Conservation (phyloP, 2,113 vertebrate genomes). For the Desmodus rotundus region DNA sequence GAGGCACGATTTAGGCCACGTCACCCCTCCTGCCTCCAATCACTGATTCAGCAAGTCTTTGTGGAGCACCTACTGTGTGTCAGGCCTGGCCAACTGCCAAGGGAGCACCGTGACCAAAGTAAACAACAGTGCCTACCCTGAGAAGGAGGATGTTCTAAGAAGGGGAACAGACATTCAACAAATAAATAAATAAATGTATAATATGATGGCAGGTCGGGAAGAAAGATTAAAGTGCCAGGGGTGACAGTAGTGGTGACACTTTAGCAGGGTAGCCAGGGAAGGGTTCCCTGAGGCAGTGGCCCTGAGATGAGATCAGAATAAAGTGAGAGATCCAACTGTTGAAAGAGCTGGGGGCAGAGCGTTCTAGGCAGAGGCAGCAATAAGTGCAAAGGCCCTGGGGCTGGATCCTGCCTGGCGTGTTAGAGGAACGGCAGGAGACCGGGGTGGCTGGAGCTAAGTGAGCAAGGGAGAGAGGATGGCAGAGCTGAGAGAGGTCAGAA, state of each 20-base stretch:
- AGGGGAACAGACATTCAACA: background rate
- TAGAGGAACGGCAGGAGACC: background rate
- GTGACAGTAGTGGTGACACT: background rate
- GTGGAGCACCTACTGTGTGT: background rate
- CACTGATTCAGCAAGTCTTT: background rate
- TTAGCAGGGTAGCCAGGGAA: background rate
- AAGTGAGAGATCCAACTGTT: background rate
- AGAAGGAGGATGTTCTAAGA: background rate
- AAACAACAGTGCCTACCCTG: background rate
- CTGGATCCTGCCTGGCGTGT: background rate
- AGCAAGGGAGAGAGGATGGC: background rate
- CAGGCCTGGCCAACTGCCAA: background rate
- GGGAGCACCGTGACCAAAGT: background rate
- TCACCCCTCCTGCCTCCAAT: background rate
- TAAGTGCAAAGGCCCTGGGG: slow-evolving; percentile 28
- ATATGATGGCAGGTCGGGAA: background rate
- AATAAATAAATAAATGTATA: background rate
- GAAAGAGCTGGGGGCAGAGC: background rate
- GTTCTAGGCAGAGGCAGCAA: background rate
- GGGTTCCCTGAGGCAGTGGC: background rate
- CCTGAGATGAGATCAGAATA: background rate
- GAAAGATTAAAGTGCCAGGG: background rate
- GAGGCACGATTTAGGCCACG: too few species aligned
- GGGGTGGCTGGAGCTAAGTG: background rate
- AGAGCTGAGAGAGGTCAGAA: background rate